A percentile compares a stretch with the other conserved stretches of the same genome.
Evolutionary conservation across 2,797 vertebrate species (phyloP).

Genomic region (Darevskia mixta): DNA sequence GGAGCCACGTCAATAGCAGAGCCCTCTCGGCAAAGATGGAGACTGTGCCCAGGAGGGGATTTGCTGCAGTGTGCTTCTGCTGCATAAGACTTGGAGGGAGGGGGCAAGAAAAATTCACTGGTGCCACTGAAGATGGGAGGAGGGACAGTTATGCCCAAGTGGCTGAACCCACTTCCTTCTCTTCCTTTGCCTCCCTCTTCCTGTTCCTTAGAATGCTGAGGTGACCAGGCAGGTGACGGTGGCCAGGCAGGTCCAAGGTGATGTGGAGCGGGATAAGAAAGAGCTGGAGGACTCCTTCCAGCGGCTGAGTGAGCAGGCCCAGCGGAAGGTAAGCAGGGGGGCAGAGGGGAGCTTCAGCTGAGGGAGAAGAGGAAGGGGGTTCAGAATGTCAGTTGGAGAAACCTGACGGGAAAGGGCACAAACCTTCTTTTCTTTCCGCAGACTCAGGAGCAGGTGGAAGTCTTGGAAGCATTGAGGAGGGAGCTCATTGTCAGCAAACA

Average conservation of each 20-base stretch:
- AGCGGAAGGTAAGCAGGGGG: constrained; percentile 83
- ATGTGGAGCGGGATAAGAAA: constrained; percentile 88
- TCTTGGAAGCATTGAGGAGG: constrained; percentile 87
- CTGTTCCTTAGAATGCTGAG: constrained; percentile 88
- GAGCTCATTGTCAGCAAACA: constrained; percentile 87
- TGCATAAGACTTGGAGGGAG: background rate
- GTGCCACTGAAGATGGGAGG: background rate
- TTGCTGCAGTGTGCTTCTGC: background rate
- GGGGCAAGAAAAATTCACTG: background rate
- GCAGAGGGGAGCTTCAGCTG: background rate
- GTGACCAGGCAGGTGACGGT: constrained; percentile 94
- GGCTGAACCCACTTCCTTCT: background rate
- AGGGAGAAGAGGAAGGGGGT: accelerated
- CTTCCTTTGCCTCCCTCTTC: background rate
- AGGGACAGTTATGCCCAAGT: background rate
- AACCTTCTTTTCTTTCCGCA: constrained; percentile 53
- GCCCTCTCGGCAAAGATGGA: no score
- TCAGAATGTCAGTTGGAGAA: accelerated
- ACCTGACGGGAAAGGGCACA: background rate
- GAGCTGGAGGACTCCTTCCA: constrained; percentile 92
- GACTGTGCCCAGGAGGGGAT: no score
- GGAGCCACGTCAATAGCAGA: background rate
- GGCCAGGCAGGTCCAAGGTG: constrained; percentile 89
- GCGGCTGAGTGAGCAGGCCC: constrained; percentile 84
- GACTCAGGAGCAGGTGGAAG: constrained; percentile 89